These are phyloP conservation scores for Lynx canadensis DNA, from an alignment of 2,113 vertebrate genomes.

Conservation along the genomic window DNA sequence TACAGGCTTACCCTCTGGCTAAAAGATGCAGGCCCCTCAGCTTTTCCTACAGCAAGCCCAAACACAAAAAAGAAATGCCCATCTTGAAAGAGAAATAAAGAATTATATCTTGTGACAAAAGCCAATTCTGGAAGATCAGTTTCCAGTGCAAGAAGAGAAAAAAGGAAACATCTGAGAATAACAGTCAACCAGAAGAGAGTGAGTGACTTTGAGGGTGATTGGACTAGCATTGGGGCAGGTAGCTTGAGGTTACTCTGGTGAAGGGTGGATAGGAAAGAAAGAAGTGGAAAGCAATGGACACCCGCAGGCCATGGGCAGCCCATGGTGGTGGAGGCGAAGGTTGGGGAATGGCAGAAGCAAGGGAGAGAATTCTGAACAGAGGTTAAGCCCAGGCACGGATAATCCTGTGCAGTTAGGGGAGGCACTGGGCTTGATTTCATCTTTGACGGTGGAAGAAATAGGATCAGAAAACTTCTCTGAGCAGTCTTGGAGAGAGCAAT, in stretches of 20 bases:
- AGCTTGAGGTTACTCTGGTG: accelerated
- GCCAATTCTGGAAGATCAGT: background rate
- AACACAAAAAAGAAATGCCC: background rate
- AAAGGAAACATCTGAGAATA: background rate
- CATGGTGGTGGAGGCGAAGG: background rate
- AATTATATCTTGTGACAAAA: background rate
- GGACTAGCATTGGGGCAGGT: no score
- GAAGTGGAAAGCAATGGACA: accelerated
- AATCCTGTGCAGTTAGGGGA: background rate
- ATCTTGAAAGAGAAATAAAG: background rate
- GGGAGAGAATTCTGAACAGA: background rate
- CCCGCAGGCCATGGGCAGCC: accelerated
- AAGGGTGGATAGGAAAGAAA: background rate
- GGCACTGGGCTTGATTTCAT: background rate
- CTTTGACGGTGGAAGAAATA: background rate
- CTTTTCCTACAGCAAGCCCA: background rate
- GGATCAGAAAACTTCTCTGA: background rate
- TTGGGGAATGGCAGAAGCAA: no score
- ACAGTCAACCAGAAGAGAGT: background rate
- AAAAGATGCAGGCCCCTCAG: background rate
- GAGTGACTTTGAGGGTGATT: background rate
- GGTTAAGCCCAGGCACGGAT: background rate
- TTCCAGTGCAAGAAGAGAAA: background rate
- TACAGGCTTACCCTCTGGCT: background rate
- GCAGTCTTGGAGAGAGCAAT: background rate